Conservation (phyloP, 1,140 invertebrate species). For the Bombus consobrinus region DNA sequence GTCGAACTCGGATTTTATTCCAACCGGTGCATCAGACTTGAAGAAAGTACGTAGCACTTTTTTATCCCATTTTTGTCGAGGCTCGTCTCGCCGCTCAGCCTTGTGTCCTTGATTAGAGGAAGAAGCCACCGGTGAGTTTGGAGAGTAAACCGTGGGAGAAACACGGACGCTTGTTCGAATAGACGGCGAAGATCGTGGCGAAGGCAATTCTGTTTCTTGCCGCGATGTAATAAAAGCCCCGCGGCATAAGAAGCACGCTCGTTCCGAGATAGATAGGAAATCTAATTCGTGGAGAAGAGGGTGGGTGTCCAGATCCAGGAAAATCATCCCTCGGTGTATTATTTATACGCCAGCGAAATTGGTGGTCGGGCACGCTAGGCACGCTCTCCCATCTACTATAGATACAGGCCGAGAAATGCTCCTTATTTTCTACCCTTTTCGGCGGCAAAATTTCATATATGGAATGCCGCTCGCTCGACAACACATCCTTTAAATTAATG, state of each 20-base stretch:
- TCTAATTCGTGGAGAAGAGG: slow-evolving; percentile 78
- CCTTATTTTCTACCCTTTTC: slow-evolving; percentile 69
- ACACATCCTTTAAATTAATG: slow-evolving; percentile 50
- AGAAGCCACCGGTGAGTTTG: not conserved
- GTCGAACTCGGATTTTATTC: not conserved
- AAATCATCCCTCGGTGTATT: slow-evolving; percentile 77
- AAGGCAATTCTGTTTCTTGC: slow-evolving; percentile 44
- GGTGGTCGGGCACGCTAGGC: slow-evolving; percentile 78
- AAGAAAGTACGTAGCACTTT: not conserved
- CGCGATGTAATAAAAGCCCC: slow-evolving; percentile 51
- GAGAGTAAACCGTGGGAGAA: not conserved
- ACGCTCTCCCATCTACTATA: slow-evolving; percentile 69
- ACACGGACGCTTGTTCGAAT: not conserved
- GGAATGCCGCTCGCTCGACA: slow-evolving; percentile 10
- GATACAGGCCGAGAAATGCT: slow-evolving; percentile 56
- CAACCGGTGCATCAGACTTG: not conserved
- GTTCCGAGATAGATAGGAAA: slow-evolving; percentile 75
- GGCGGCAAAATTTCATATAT: slow-evolving; percentile 72
- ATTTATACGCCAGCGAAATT: slow-evolving; percentile 80
- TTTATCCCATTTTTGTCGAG: not conserved
- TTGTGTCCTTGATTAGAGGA: not conserved
- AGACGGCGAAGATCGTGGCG: slow-evolving; percentile 8
- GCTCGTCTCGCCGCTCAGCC: not conserved
- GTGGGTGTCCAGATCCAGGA: slow-evolving; percentile 66
- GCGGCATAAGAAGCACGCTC: slow-evolving; percentile 23